Conservation (phyloP, 2,113 vertebrate genomes). For the Nothoprocta perdicaria region DNA sequence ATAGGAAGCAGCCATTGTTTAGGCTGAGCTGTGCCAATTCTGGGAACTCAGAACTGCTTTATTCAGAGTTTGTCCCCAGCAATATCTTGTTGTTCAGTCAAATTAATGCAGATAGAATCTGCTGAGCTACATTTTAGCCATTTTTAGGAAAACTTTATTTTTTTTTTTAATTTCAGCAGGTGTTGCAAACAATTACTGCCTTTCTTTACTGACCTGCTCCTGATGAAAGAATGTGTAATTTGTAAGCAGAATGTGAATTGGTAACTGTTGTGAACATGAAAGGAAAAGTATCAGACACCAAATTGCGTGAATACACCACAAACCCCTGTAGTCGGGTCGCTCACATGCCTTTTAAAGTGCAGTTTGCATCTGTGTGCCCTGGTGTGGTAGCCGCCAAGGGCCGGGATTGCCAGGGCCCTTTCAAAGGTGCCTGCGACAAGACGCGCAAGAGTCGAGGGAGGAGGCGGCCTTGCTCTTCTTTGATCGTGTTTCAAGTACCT, state of each 20-base stretch:
- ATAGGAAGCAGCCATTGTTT: slow-evolving; percentile 83
- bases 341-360: slow-evolving; percentile 53
- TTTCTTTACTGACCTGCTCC: slow-evolving; percentile 60
- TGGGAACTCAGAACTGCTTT: slow-evolving; percentile 71
- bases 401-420: slow-evolving; percentile 43
- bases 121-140: slow-evolving; percentile 55
- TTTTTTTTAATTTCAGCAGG: slow-evolving; percentile 70
- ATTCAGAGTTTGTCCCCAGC: slow-evolving; percentile 73
- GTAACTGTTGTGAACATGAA: slow-evolving; percentile 59
- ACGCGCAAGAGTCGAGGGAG: slow-evolving; percentile 63
- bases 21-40: slow-evolving; percentile 79
- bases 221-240: slow-evolving; percentile 46
- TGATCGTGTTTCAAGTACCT: not conserved
- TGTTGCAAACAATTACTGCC: slow-evolving; percentile 57
- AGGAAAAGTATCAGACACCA: slow-evolving; percentile 43
- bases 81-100: slow-evolving; percentile 75
- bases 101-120: slow-evolving; percentile 79
- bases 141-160: slow-evolving; percentile 55
- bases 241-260: slow-evolving; percentile 50
- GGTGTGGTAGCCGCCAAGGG: slow-evolving; percentile 68
- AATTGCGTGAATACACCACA: slow-evolving; percentile 21
- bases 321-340: not conserved
- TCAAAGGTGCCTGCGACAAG: slow-evolving; percentile 72
- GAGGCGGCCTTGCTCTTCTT: slow-evolving; percentile 41
- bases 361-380: slow-evolving; percentile 45